Evolutionary conservation across 2,888 invertebrate genomes (phyloP).

Genomic region (Oxycera nigricornis): DNA sequence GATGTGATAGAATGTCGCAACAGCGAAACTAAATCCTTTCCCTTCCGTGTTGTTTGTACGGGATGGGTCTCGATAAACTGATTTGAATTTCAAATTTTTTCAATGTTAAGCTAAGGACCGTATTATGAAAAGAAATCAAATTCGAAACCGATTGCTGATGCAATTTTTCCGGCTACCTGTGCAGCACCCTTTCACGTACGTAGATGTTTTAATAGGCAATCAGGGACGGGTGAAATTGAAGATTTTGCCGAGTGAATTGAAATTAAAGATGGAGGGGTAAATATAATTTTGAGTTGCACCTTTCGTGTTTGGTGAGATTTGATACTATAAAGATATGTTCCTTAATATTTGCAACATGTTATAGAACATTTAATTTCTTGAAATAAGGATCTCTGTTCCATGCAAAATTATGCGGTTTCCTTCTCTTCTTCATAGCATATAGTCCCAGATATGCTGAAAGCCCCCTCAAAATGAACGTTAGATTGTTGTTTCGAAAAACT

Average conservation of each 20-base stretch:
- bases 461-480: no score
- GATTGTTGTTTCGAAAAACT: no score
- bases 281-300: background rate
- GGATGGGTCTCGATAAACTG: slow-evolving; percentile 9
- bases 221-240: background rate
- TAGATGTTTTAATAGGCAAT: background rate
- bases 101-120: background rate
- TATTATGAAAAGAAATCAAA: slow-evolving; percentile 19
- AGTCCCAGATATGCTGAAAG: no score
- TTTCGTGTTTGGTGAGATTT: no score
- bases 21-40: slow-evolving; percentile 14
- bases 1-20: slow-evolving; percentile 21
- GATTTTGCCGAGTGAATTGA: background rate
- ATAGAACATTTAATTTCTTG: no score
- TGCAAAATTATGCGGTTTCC: no score
- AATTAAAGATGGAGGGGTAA: background rate
- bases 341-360: no score
- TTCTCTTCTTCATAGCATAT: no score
- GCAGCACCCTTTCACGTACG: background rate
- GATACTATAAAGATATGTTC: no score
- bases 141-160: slow-evolving; percentile 39
- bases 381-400: no score
- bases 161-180: slow-evolving; percentile 43
- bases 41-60: background rate
- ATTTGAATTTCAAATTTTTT: slow-evolving; percentile 46